Evolutionary conservation across 2,113 vertebrate genomes (phyloP), one percentile per base, ranked within the genome.

Genomic region (Steatornis caripensis): DNA sequence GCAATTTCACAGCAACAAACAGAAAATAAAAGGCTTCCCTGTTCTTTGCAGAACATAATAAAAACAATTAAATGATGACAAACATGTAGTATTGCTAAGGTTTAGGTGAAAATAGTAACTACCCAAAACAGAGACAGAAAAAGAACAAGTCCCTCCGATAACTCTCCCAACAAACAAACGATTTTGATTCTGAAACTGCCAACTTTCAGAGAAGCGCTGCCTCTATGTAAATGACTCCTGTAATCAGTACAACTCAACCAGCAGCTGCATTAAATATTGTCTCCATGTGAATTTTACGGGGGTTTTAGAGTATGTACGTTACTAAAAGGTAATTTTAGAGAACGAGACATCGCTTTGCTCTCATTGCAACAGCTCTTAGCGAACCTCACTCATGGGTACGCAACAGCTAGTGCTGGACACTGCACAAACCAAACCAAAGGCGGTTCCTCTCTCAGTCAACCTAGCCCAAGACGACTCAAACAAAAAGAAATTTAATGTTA

Each of bases 361-460:
- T 37, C 45, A n/a, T 2, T 87, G 24, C 54, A 71, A 54, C 16
- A 78, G 51, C 22, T 71, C 72, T 30, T 18, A 17, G 32, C 2
- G 19, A 84, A 19, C 22, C 18, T 70, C 79, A 46, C 5, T 39
- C 32, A 27, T 0, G 0, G 22, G 20, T 23, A 24, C 6, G 24
- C 39, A 76, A 24, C 11, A 49, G n/a, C 32, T 61, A 20, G 30
- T 16, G 24, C 64, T n/a, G 46, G 49, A 60, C 34, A 41, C 11
- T 12, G 26, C 57, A 88, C 84, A 79, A 78, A 71, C 22, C 41
- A 53, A n/a, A 77, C 26, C 9, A 36, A 64, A 51, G 43, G 10
- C 2, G 3, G 41, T 11, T 81, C 11, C 19, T 71, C 15, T 43
- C 66, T 39, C 32, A 15, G 23, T 3, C 43, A 53, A 37, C 1